These are phyloP conservation scores for Acanthisitta chloris DNA, from an alignment of 2,113 vertebrate species.

Conservation along the genomic window DNA sequence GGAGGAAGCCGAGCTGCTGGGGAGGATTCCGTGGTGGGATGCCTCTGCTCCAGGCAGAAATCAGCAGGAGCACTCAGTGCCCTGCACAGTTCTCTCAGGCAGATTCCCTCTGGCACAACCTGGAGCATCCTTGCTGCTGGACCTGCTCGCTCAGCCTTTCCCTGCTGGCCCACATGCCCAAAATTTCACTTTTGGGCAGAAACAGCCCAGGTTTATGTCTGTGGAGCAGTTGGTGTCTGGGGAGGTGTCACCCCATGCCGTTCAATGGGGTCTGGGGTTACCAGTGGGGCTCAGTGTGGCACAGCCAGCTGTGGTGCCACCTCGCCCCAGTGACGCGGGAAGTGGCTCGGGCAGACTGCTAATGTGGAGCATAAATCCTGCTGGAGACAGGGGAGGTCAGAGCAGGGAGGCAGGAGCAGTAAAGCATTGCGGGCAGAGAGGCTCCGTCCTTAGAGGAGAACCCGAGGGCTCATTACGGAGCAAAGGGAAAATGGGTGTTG, in stretches of 20 bases:
- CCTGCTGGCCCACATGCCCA: rapidly evolving
- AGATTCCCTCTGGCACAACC: background rate
- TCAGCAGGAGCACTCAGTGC: background rate
- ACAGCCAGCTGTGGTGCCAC: background rate
- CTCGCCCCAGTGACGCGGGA: background rate
- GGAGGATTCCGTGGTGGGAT: rapidly evolving
- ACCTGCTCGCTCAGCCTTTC: background rate
- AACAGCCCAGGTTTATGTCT: rapidly evolving
- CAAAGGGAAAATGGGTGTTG: background rate
- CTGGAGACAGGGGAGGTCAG: slow-evolving; percentile 79
- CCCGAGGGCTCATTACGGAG: slow-evolving; percentile 38
- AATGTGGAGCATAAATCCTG: slow-evolving; percentile 68
- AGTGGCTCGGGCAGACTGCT: background rate
- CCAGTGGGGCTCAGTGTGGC: background rate
- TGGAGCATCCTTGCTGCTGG: rapidly evolving
- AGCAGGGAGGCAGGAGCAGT: slow-evolving; percentile 77
- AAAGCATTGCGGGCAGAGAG: slow-evolving; percentile 67
- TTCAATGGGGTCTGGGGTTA: background rate
- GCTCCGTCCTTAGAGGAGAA: slow-evolving; percentile 64
- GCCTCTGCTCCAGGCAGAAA: background rate
- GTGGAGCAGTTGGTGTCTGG: background rate
- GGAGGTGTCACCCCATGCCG: rapidly evolving
- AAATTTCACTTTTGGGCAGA: background rate
- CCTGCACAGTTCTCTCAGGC: rapidly evolving
- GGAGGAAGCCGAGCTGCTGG: rapidly evolving